Evolutionary conservation across 64 coral and sea anemone genomes (phyloP).

Genomic region (Dendrophyllia cribrosa): DNA sequence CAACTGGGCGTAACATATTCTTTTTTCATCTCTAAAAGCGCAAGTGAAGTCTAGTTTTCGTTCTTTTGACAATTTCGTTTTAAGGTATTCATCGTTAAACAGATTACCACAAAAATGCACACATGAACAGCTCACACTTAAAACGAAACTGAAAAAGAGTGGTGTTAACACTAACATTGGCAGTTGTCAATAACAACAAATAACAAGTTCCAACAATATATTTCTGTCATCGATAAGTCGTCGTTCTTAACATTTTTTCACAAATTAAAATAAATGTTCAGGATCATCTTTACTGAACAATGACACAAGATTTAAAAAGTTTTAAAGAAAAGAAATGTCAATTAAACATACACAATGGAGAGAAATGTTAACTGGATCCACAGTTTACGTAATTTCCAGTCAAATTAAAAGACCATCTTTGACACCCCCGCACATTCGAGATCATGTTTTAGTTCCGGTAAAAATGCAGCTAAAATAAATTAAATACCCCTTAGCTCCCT

Average conservation of each 20-base stretch:
- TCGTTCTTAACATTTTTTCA: neutral
- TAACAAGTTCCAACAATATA: neutral
- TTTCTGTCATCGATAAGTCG: neutral
- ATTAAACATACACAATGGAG: neutral
- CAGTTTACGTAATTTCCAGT: too few relatives aligned
- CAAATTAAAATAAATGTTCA: neutral
- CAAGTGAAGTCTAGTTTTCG: too few relatives aligned
- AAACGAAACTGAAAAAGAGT: constrained; percentile 1
- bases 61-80: neutral
- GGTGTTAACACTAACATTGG: too few relatives aligned
- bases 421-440: too few relatives aligned
- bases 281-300: neutral
- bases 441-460: too few relatives aligned
- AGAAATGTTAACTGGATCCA: neutral
- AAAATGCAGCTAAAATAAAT: too few relatives aligned
- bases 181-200: neutral
- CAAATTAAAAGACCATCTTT: too few relatives aligned
- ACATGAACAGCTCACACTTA: neutral
- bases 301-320: neutral
- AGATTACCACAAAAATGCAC: constrained; percentile 20
- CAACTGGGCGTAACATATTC: too few relatives aligned
- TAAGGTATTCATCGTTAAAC: constrained; percentile 11
- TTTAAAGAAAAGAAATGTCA: neutral
- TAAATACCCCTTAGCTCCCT: too few relatives aligned
- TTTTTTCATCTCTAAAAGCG: neutral